Base-by-base conservation (phyloP, 2,113 vertebrate species). In the Gorsachius goisagi region DNA sequence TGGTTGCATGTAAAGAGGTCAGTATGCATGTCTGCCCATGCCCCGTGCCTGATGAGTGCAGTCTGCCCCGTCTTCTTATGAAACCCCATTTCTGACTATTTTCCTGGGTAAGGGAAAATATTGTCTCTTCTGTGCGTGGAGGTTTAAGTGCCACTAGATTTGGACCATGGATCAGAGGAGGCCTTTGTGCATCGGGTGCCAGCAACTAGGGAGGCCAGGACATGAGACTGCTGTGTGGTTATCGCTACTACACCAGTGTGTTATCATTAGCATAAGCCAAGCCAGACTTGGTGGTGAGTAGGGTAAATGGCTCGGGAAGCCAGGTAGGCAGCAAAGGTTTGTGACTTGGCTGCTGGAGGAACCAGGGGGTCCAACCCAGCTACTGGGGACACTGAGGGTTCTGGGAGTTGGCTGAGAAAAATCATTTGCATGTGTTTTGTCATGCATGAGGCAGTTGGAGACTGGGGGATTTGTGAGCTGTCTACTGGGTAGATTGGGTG, bases 201-300 rank as follows among this genome's bases (percentile, higher is more conserved):
- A 35, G 41, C 17, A 63, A 28, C n/a, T 1, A 0, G 15, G 35
- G 17, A 22, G 11, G 4, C 21, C 17, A 30, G 9, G 19, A 32
- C 52, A 26, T 14, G 32, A 35, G 17, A 11, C 15, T 44, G 17
- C 11, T 22, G 13, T 53, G 22, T 12, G 9, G 33, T 55, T 62
- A 71, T 10, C 44, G 4, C 26, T 23, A 16, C 18, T 27, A 6
- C 12, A 44, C 41, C 68, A 35, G 9, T 32, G 11, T 35, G 21
- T 37, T 32, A 44, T 12, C 15, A 6, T 18, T 12, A 58, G 21
- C 20, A 18, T 41, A 58, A 66, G 17, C 26, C 68, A 66, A 58
- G 44, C 16, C n/a, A 58, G 52, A 32, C 20, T 35, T 66, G 41
- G 49, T 14, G 50, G 49, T 17, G 26, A 50, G 6, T 7, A 73